Base-by-base conservation (phyloP, 2,113 vertebrate genomes). In the Limanda limanda region DNA sequence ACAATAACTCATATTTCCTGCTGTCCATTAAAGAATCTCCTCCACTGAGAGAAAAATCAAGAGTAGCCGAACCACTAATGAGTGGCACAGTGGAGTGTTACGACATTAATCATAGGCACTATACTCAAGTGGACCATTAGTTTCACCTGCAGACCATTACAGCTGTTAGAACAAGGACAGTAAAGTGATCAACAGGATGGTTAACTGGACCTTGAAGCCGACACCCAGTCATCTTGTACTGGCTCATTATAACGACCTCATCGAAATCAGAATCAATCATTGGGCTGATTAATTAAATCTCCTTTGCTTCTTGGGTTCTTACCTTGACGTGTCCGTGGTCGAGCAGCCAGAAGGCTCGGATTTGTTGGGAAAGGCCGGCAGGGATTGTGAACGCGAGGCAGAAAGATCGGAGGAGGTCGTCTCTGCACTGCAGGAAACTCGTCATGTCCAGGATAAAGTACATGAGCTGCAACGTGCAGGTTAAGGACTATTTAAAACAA, bases 361-460 rank as follows among this genome's bases (percentile, higher is more conserved):
- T 83, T 66, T 87, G 87, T n/a, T 83, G 82, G 23, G 83, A 87
- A 74, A 91, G 86, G 40, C 74, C 57, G 21, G 55, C 59, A 24
- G 93, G 74, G 68, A 92, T 82, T 31, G 67, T 83, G 47, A 92
- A 92, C 14, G 86, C 76, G 10, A 71, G 70, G 62, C 88, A 89
- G 82, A 94, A 92, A n/a, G 87, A 86, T n/a, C 66, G 76, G 54
- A 89, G 85, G 54, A 92, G 89, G 76, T 92, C 60, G 4, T 91
- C 71, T 80, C 86, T 89, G 65, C 83, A 88, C 58, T 87, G 82
- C 18, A 92, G 84, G 76, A 90, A 84, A 65, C 88, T 86, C 2
- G 74, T 68, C 64, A 92, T 81, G 64, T 93, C 91, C 90, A 91
- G 63, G 17, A 91, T 66, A 61, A 93, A 93, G 64, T 93, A 93